These are phyloP conservation scores for Melanotaenia trifasciata DNA, from an alignment of 2,797 vertebrate genomes.

Conservation along the genomic window DNA sequence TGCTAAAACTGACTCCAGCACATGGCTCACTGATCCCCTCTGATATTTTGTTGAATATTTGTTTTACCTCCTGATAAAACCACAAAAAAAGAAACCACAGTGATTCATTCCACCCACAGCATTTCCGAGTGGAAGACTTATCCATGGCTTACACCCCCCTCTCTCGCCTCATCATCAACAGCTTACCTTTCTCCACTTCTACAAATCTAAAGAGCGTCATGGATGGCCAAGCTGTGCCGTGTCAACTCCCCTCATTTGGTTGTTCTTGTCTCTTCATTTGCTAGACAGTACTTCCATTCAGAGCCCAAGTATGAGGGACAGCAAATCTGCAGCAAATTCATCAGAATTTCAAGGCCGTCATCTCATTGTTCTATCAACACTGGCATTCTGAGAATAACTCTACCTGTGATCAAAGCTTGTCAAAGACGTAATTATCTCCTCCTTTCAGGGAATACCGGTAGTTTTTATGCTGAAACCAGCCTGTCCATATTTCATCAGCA, in stretches of 20 bases:
- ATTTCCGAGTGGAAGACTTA: slow-evolving; percentile 56
- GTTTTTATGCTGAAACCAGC: slow-evolving; percentile 71
- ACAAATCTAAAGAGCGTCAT: slow-evolving; percentile 46
- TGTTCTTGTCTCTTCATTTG: slow-evolving; percentile 25
- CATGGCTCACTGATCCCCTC: slow-evolving; percentile 32
- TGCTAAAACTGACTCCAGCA: slow-evolving; percentile 38
- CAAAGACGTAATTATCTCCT: slow-evolving; percentile 76
- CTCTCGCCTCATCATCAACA: slow-evolving; percentile 17
- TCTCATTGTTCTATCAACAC: slow-evolving; percentile 74
- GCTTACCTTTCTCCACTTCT: slow-evolving; percentile 37
- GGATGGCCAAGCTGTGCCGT: slow-evolving; percentile 30
- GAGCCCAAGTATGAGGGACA: background rate
- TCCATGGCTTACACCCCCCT: background rate
- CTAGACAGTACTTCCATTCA: slow-evolving; percentile 60
- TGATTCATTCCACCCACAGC: slow-evolving; percentile 72
- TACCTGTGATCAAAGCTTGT: slow-evolving; percentile 82
- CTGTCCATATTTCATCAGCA: slow-evolving; percentile 66
- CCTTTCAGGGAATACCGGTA: slow-evolving; percentile 63
- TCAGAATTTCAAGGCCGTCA: slow-evolving; percentile 50
- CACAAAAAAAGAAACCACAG: slow-evolving; percentile 41
- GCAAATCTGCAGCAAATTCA: slow-evolving; percentile 48
- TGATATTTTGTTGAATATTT: slow-evolving; percentile 52
- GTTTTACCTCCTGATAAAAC: slow-evolving; percentile 30
- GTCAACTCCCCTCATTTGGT: slow-evolving; percentile 50
- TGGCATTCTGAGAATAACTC: slow-evolving; percentile 72